phyloP scores from a whole-genome alignment of 2,888 invertebrate genomes.

The Metacarcinus magister region DNA sequence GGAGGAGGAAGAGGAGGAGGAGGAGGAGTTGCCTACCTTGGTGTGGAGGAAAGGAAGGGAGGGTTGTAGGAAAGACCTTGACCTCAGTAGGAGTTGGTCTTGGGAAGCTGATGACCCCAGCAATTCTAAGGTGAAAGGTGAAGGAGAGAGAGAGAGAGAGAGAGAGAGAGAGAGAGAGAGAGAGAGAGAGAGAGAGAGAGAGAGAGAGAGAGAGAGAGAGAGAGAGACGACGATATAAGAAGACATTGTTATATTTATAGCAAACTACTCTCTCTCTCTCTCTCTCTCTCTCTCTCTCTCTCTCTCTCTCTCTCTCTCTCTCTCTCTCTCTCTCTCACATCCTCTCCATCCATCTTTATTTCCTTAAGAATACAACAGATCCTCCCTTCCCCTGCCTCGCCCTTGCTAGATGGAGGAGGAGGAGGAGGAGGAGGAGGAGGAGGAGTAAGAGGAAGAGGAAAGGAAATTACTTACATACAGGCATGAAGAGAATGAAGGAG shows the following conservation, averaged over 20 bases:
- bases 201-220: too few species aligned
- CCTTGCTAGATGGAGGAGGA: neutral
- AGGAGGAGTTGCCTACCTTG: neutral
- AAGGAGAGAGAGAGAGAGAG: neutral
- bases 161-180: too few species aligned
- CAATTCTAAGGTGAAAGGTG: constrained; percentile 6
- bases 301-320: constrained; percentile 26
- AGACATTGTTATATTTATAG: neutral
- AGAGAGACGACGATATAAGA: too few species aligned
- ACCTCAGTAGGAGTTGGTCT: neutral
- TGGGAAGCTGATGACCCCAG: neutral
- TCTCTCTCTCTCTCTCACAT: neutral
- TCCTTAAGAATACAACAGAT: neutral
- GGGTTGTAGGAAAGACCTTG: constrained; percentile 21
- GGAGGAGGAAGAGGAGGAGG: neutral
- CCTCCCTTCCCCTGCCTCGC: neutral
- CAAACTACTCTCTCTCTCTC: neutral
- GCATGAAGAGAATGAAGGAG: constrained; percentile 2
- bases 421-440: neutral
- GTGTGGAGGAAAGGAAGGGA: constrained; percentile 5
- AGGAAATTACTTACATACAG: neutral
- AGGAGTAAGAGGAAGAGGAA: too few species aligned
- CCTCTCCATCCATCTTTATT: neutral
- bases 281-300: constrained; percentile 12
- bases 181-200: too few species aligned